A percentile compares a stretch with the other conserved stretches of the same genome.
Evolutionary conservation across 2,113 vertebrate species (phyloP).

Genomic region (Sinocyclocheilus maitianheensis): DNA sequence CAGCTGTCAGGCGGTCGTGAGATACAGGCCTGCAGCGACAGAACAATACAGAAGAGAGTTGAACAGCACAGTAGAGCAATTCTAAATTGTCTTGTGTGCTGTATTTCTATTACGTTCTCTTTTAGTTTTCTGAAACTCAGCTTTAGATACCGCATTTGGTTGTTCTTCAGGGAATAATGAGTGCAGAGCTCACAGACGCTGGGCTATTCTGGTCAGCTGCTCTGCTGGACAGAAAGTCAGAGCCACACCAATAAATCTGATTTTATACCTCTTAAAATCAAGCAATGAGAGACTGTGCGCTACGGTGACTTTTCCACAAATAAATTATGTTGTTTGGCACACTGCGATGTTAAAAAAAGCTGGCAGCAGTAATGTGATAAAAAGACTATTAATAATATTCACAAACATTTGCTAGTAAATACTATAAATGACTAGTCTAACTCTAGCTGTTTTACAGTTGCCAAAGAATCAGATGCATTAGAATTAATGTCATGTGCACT

Average conservation of each 20-base stretch:
- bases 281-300: background rate
- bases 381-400: background rate
- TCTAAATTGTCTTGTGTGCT: background rate
- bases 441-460: no score
- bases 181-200: background rate
- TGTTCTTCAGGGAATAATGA: constrained; percentile 5
- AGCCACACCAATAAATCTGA: background rate
- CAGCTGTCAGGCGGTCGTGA: background rate
- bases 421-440: no score
- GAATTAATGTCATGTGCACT: no score
- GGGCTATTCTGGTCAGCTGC: constrained; percentile 2
- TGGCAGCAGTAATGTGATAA: background rate
- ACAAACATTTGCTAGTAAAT: background rate
- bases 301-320: background rate
- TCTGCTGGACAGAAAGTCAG: background rate
- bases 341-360: background rate
- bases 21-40: no score
- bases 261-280: background rate
- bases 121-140: background rate
- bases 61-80: background rate
- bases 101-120: background rate
- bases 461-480: no score
- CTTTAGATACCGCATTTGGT: background rate
- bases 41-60: background rate
- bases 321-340: background rate